Conservation (phyloP, 2,113 vertebrate species). For the Pan troglodytes region NHGRI_mPanTro3-v2.1_pri NC_072418.2:16866501-16867000, state of each 20-base stretch:
- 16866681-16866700: not conserved
- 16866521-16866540: not conserved
- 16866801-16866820: conserved; percentile 65
- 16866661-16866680: not conserved
- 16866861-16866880: conserved; percentile 96
- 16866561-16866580: not conserved
- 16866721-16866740: not conserved
- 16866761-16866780: conserved; percentile 66
- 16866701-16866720: not conserved
- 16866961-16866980: not conserved
- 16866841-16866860: conserved; percentile 97
- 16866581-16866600: not conserved
- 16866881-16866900: conserved; percentile 94
- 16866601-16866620: not conserved
- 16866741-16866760: not conserved
- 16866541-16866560: not conserved
- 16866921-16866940: conserved; percentile 95
- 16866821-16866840: conserved; percentile 96
- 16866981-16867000: not conserved
- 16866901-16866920: conserved; percentile 94
- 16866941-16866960: conserved; percentile 67
- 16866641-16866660: not conserved
- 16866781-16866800: conserved; percentile 46
- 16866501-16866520: not conserved
- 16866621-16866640: not conserved